Conservation (phyloP, 2,113 vertebrate genomes). For the Acrocephalus arundinaceus region DNA sequence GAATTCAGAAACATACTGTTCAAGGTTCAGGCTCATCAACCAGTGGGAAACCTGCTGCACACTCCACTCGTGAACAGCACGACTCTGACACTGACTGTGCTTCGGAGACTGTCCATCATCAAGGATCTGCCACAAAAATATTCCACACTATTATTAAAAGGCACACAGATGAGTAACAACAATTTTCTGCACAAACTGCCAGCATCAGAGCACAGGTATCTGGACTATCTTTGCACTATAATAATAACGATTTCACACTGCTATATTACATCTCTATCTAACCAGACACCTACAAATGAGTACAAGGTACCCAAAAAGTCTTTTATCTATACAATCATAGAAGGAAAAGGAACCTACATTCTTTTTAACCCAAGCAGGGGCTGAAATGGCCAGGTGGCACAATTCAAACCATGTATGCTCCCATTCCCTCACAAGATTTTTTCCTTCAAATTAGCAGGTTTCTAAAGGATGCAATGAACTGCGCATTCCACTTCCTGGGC, state of each 20-base stretch:
- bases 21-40: conserved; percentile 88
- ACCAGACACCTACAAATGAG: not conserved
- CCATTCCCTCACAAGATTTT: not conserved
- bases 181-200: not conserved
- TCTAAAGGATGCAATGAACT: not conserved
- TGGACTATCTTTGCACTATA: not conserved
- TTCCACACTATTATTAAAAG: not conserved
- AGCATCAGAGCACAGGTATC: not conserved
- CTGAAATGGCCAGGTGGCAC: not conserved
- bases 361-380: not conserved
- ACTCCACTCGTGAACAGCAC: conserved; percentile 87
- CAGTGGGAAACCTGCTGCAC: conserved; percentile 91
- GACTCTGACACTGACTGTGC: conserved; percentile 83
- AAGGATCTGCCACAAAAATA: conserved; percentile 81
- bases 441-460: not conserved
- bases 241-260: not conserved
- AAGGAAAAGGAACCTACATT: not conserved
- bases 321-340: not conserved
- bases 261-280: not conserved
- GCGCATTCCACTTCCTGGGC: not conserved
- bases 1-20: conserved; percentile 91
- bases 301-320: not conserved
- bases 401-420: not conserved
- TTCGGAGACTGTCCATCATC: conserved; percentile 86
- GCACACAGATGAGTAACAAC: not conserved